A percentile compares a stretch with the other conserved stretches of the same genome.
These are phyloP conservation scores for Metallyticus violacea DNA, from an alignment of 2,888 invertebrate genomes.

Conservation along the genomic window DNA sequence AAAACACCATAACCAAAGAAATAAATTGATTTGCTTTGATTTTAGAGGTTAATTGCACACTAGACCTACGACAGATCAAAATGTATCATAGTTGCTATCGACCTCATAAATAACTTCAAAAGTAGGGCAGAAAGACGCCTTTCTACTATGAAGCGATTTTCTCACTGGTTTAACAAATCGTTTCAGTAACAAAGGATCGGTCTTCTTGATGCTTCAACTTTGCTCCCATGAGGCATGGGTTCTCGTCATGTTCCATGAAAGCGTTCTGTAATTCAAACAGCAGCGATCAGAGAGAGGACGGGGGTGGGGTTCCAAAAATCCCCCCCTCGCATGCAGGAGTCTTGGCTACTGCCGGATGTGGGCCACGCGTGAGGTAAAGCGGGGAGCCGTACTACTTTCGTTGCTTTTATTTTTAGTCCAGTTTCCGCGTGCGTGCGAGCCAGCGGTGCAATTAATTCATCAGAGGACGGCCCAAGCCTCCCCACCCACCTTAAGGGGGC, in stretches of 20 bases:
- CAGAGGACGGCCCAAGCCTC: neutral
- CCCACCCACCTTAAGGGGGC: neutral
- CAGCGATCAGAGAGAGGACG: neutral
- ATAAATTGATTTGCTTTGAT: too few species aligned
- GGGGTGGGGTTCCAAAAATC: too few species aligned
- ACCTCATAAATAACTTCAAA: too few species aligned
- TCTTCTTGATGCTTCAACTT: neutral
- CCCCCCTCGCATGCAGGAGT: neutral
- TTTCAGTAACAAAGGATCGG: neutral
- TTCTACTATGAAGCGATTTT: neutral
- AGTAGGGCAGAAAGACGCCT: too few species aligned
- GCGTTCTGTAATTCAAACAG: neutral
- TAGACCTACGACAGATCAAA: too few species aligned
- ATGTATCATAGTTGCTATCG: too few species aligned
- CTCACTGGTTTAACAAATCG: neutral
- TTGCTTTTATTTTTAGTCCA: neutral
- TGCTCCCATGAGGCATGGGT: neutral
- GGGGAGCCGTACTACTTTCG: neutral
- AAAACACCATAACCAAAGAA: too few species aligned
- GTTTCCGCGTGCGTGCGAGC: neutral
- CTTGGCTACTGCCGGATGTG: too few species aligned
- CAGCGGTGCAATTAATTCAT: neutral
- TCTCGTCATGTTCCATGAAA: neutral
- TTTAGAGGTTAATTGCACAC: too few species aligned
- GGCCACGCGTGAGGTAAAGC: too few species aligned